phyloP scores from a whole-genome alignment of 2,113 vertebrate species.

The Coryphaenoides rupestris region DNA sequence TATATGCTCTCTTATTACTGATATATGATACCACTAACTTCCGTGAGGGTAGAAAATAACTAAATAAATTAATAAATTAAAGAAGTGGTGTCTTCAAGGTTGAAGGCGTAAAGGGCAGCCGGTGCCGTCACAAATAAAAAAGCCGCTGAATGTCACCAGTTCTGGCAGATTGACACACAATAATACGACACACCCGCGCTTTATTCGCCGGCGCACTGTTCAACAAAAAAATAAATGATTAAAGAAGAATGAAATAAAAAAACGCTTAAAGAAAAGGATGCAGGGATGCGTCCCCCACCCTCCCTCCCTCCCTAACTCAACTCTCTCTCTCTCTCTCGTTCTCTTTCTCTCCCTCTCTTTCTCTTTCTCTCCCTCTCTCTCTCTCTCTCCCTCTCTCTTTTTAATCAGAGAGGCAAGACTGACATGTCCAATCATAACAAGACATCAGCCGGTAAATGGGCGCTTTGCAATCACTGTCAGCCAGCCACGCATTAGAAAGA shows the following conservation, averaged over 20 bases:
- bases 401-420: conserved; percentile 99
- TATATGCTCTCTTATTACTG: conserved; percentile 10
- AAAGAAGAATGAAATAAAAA: conserved; percentile 79
- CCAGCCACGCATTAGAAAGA: conserved; percentile 82
- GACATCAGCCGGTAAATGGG: conserved; percentile 91
- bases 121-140: conserved; percentile 54
- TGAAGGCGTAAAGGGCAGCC: conserved; percentile 50
- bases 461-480: conserved; percentile 90
- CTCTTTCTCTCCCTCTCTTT: no score
- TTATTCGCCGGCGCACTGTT: conserved; percentile 75
- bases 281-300: conserved; percentile 72
- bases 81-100: conserved; percentile 67
- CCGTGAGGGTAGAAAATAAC: neutral
- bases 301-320: neutral
- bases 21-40: conserved; percentile 20
- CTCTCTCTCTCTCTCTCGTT: no score
- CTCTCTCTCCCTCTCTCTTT: conserved; percentile 73
- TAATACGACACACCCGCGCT: conserved; percentile 94
- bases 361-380: no score
- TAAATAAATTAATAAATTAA: neutral
- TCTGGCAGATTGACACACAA: conserved; percentile 93
- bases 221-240: conserved; percentile 75
- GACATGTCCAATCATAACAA: conserved; percentile 99
- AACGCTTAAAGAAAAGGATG: conserved; percentile 81
- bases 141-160: conserved; percentile 76